These are phyloP conservation scores for Babylonia areolata DNA, from an alignment of 1,140 invertebrate species.

Conservation along the genomic window DNA sequence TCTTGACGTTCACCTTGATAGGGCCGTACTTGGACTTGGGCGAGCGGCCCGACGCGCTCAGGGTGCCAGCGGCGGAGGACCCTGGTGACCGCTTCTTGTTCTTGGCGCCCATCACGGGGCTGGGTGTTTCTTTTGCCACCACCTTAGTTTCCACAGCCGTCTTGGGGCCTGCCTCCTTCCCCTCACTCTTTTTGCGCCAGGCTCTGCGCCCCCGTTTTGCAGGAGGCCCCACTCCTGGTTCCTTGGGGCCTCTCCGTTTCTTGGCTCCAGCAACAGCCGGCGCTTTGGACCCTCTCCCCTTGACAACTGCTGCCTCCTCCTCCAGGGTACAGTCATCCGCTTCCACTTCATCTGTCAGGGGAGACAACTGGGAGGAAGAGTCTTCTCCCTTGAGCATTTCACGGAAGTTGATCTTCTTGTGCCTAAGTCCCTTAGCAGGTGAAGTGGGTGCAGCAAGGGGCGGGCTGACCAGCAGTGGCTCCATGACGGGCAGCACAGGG, in stretches of 20 bases:
- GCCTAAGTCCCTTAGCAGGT: conserved; percentile 54
- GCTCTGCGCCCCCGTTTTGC: conserved; percentile 11
- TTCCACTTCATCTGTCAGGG: conserved; percentile 16
- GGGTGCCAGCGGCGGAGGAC: not conserved
- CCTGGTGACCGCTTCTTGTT: conserved; percentile 25
- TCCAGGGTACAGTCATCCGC: conserved; percentile 22
- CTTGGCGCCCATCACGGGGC: not conserved
- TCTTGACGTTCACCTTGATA: conserved; percentile 60
- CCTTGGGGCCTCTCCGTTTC: conserved; percentile 39
- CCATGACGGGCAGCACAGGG: not conserved
- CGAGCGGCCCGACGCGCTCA: not conserved
- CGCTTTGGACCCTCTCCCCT: not conserved
- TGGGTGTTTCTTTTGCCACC: not conserved
- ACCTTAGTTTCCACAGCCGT: not conserved
- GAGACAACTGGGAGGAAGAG: conserved; percentile 9
- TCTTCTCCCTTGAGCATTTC: conserved; percentile 68
- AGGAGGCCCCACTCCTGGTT: conserved; percentile 1
- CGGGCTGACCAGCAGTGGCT: not conserved
- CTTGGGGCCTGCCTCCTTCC: not conserved
- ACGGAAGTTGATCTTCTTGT: conserved; percentile 72
- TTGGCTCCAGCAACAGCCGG: not conserved
- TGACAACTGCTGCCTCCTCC: not conserved
- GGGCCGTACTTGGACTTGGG: conserved; percentile 49
- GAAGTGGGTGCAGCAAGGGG: not conserved
- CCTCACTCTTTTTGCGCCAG: not conserved